phyloP scores from a whole-genome alignment of 2,113 vertebrate species.

The Charadrius vociferus region DNA sequence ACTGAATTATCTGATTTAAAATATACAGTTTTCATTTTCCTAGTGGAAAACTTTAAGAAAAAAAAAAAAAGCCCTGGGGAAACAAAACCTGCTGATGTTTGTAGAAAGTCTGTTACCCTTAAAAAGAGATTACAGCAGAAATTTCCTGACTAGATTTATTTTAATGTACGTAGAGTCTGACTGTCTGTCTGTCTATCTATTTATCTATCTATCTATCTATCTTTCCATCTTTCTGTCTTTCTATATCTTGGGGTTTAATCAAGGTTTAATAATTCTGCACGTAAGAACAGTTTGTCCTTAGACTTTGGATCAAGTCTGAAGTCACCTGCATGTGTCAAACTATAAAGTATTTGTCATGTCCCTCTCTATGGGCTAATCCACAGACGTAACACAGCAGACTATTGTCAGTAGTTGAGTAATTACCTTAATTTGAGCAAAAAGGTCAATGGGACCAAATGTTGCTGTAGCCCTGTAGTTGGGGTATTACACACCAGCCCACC shows the following conservation, averaged over 20 bases:
- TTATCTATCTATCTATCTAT: accelerated
- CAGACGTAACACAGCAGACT: not conserved
- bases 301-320: not conserved
- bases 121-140: not conserved
- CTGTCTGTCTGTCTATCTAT: not conserved
- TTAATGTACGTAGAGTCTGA: not conserved
- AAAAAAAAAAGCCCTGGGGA: not conserved
- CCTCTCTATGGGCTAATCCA: not conserved
- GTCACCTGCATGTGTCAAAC: not conserved
- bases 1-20: not conserved
- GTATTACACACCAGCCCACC: conserved; percentile 38
- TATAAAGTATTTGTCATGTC: not conserved
- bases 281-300: not conserved
- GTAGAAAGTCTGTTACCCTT: not conserved
- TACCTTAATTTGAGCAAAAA: conserved; percentile 56
- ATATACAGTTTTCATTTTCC: not conserved
- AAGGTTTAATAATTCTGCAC: not conserved
- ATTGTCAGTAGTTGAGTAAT: conserved; percentile 32
- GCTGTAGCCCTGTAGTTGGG: conserved; percentile 2
- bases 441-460: conserved; percentile 40
- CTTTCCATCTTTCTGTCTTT: not conserved
- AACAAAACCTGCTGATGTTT: not conserved
- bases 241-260: not conserved
- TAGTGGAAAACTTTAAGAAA: not conserved
- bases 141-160: not conserved